A percentile compares a stretch with the other conserved stretches of the same genome.
These are phyloP conservation scores for Aepyceros melampus DNA, from an alignment of 2,113 vertebrate species.

Conservation along the genomic window DNA sequence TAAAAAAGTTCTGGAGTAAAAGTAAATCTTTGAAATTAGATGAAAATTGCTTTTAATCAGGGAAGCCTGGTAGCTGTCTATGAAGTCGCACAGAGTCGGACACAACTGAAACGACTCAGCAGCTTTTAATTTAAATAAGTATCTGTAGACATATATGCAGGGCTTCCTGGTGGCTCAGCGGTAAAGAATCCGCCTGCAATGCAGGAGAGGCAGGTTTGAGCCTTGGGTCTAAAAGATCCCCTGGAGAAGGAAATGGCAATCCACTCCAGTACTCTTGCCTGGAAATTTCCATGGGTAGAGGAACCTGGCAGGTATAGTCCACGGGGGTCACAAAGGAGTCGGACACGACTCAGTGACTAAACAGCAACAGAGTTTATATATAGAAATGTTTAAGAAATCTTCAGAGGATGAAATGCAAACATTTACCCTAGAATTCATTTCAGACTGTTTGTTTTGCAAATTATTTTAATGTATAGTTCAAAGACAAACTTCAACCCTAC, in stretches of 20 bases:
- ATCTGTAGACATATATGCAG: background rate
- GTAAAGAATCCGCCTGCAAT: background rate
- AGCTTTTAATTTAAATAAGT: background rate
- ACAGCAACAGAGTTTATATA: background rate
- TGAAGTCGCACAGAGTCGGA: too few species aligned
- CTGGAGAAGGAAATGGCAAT: background rate
- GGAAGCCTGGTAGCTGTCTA: too few species aligned
- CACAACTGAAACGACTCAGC: too few species aligned
- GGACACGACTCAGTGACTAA: background rate
- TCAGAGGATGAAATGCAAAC: background rate
- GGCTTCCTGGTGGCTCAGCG: background rate
- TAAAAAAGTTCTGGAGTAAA: background rate
- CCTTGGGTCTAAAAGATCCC: background rate
- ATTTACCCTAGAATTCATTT: background rate
- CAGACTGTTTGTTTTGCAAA: background rate
- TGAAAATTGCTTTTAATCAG: background rate
- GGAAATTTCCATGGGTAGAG: background rate
- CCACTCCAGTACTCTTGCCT: background rate
- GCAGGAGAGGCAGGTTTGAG: background rate
- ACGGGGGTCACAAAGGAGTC: background rate
- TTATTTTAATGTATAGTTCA: constrained; percentile 15
- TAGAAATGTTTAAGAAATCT: background rate
- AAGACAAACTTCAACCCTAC: constrained; percentile 9
- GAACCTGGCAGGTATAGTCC: background rate
- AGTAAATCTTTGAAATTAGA: background rate